Conservation (phyloP, 2,888 invertebrate species). For the Sminthurides aquaticus region DNA sequence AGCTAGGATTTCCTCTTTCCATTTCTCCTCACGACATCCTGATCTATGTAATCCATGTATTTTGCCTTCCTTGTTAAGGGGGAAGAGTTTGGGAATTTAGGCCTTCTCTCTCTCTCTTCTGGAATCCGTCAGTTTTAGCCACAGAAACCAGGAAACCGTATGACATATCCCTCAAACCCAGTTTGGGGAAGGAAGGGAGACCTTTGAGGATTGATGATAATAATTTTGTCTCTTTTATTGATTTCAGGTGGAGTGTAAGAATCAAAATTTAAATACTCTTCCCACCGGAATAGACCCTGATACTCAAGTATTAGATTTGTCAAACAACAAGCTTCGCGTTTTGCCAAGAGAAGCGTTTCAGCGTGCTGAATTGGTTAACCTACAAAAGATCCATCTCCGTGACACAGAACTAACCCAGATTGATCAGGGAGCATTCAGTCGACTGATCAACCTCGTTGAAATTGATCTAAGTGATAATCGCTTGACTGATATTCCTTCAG, state of each 20-base stretch:
- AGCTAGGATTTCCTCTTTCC: too few species aligned
- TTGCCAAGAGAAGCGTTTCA: slow-evolving; percentile 75
- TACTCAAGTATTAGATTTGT: slow-evolving; percentile 84
- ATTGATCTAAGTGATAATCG: slow-evolving; percentile 79
- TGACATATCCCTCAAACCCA: too few species aligned
- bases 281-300: slow-evolving; percentile 78
- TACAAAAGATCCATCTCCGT: slow-evolving; percentile 76
- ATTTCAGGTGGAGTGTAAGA: slow-evolving; percentile 65
- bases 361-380: slow-evolving; percentile 70
- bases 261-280: slow-evolving; percentile 71
- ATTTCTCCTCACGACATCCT: too few species aligned
- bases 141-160: too few species aligned
- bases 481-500: slow-evolving; percentile 69
- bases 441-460: slow-evolving; percentile 81
- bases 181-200: too few species aligned
- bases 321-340: slow-evolving; percentile 76
- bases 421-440: slow-evolving; percentile 73
- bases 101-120: too few species aligned
- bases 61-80: too few species aligned
- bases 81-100: too few species aligned
- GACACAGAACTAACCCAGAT: slow-evolving; percentile 79
- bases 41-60: too few species aligned
- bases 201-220: too few species aligned
- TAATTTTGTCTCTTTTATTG: slow-evolving; percentile 32
- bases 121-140: too few species aligned